These are phyloP conservation scores for Chymomyza amoena DNA, from an alignment of 2,888 invertebrate species.

Conservation along the genomic window DNA sequence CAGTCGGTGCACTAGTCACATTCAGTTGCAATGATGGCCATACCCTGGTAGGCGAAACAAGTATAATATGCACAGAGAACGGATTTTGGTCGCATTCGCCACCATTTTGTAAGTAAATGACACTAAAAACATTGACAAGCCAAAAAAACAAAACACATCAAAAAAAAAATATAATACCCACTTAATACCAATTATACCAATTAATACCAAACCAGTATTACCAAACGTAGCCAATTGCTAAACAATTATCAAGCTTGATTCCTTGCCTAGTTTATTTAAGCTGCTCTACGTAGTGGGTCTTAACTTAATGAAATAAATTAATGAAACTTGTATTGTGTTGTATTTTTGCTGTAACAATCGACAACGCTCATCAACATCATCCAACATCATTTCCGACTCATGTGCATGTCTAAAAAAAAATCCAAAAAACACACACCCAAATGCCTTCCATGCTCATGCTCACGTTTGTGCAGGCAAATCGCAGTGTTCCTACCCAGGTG, in stretches of 20 bases:
- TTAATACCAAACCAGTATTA: background rate
- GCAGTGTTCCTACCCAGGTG: conserved; percentile 86
- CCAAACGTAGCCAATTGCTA: background rate
- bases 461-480: conserved; percentile 82
- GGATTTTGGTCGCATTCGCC: conserved; percentile 93
- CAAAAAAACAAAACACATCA: background rate
- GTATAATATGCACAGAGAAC: conserved; percentile 91
- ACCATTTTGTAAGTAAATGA: conserved; percentile 84
- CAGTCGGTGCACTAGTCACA: conserved; percentile 89
- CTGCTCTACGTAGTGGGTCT: conserved; percentile 57
- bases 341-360: conserved; percentile 55
- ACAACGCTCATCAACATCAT: conserved; percentile 29
- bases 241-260: background rate
- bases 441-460: conserved; percentile 9
- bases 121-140: conserved; percentile 29
- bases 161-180: background rate
- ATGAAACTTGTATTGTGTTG: conserved; percentile 69
- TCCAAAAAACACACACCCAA: background rate
- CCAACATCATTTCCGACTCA: background rate
- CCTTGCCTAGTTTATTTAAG: background rate
- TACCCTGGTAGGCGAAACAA: conserved; percentile 84
- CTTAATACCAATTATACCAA: no score
- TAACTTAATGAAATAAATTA: conserved; percentile 48
- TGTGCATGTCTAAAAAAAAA: background rate
- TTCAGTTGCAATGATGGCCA: conserved; percentile 87